Percentiles rank a stretch among this genome's conserved stretches.
Conservation (phyloP, 1,140 invertebrate species). For the Drosophila seguyi region DNA sequence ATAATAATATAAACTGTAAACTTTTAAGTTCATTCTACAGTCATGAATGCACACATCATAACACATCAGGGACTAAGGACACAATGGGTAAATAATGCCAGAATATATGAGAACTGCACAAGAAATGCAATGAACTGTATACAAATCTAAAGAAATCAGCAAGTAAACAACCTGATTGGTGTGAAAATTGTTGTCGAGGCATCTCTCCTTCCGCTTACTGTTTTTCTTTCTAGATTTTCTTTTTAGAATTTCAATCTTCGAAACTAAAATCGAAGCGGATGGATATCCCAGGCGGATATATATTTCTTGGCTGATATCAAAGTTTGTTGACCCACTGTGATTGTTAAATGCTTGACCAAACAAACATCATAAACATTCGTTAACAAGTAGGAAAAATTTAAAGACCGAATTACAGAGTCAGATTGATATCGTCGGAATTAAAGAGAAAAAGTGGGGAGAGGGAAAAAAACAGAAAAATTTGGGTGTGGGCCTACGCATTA, state of each 20-base stretch:
- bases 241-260: neutral
- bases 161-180: neutral
- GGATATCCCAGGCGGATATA: neutral
- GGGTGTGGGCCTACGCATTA: constrained; percentile 39
- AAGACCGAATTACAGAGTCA: constrained; percentile 13
- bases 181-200: neutral
- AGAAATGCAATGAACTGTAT: constrained; percentile 3
- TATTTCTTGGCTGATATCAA: neutral
- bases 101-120: neutral
- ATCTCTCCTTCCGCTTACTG: neutral
- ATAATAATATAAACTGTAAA: neutral
- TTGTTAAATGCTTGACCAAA: constrained; percentile 22
- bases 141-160: constrained; percentile 1
- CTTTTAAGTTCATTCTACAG: neutral
- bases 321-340: constrained; percentile 3
- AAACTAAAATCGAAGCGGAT: neutral
- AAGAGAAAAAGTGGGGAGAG: neutral
- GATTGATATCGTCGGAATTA: constrained; percentile 23
- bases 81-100: constrained; percentile 1
- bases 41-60: neutral
- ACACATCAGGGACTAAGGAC: neutral
- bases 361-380: constrained; percentile 1
- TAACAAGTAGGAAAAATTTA: constrained; percentile 10
- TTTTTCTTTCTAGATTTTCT: neutral
- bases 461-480: constrained; percentile 1